These are phyloP conservation scores for Lithophane leautieri DNA, from an alignment of 2,888 invertebrate species.

Conservation along the genomic window DNA sequence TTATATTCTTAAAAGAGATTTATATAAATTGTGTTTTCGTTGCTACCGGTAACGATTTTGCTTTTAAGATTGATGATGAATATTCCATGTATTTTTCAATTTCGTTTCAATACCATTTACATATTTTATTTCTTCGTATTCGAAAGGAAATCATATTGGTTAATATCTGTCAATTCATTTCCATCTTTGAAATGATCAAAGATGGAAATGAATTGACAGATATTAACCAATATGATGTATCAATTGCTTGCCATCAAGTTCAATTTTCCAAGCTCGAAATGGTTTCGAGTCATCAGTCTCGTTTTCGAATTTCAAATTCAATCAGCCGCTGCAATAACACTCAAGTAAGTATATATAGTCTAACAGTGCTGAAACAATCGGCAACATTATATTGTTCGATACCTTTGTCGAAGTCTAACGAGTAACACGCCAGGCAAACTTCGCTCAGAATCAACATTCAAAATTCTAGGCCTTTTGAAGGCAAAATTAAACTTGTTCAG, in stretches of 20 bases:
- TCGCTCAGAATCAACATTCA: conserved; percentile 49
- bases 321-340: conserved; percentile 32
- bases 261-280: not conserved
- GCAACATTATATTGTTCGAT: conserved; percentile 31
- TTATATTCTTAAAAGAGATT: conserved; percentile 16
- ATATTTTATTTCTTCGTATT: conserved; percentile 1
- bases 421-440: conserved; percentile 43
- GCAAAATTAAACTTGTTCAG: conserved; percentile 60
- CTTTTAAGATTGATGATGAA: conserved; percentile 3
- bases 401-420: conserved; percentile 35
- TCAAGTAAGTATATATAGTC: not conserved
- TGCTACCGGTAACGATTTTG: not conserved
- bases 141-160: conserved; percentile 5
- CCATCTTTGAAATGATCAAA: not conserved
- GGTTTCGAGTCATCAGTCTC: conserved; percentile 15
- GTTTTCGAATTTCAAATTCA: conserved; percentile 26
- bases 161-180: conserved; percentile 4
- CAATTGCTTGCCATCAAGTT: conserved; percentile 4
- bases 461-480: conserved; percentile 55
- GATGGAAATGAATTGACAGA: too few relatives aligned
- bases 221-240: conserved; percentile 20
- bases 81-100: not conserved
- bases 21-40: conserved; percentile 18
- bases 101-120: conserved; percentile 7
- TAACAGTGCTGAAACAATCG: conserved; percentile 12